A percentile compares a stretch with the other conserved stretches of the same genome.
These are phyloP conservation scores for Crossocerus cetratus DNA, from an alignment of 2,888 invertebrate genomes.

Conservation along the genomic window DNA sequence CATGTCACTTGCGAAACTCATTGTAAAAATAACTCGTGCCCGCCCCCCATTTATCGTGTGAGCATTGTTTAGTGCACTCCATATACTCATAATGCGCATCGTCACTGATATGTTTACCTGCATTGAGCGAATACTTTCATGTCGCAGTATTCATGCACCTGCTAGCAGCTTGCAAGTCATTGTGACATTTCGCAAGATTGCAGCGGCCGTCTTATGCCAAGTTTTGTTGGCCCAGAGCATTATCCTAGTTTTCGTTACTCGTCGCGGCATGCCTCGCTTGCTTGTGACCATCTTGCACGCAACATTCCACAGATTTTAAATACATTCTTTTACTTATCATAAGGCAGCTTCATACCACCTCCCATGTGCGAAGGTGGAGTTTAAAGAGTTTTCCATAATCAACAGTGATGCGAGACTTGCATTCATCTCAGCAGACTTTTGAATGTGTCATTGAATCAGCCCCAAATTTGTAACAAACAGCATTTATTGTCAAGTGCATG, in stretches of 20 bases:
- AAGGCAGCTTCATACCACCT: no score
- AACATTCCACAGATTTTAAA: constrained; percentile 29
- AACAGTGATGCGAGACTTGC: background rate
- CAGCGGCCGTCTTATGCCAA: constrained; percentile 6
- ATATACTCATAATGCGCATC: constrained; percentile 25
- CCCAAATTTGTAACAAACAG: no score
- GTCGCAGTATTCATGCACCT: constrained; percentile 33
- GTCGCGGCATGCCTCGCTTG: constrained; percentile 59
- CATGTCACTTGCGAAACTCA: constrained; percentile 37
- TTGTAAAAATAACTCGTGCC: constrained; percentile 37
- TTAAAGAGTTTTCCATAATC: background rate
- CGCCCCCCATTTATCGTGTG: constrained; percentile 22
- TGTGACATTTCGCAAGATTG: constrained; percentile 8
- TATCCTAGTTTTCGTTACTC: constrained; percentile 18
- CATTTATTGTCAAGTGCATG: no score
- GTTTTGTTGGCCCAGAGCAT: constrained; percentile 6
- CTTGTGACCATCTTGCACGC: constrained; percentile 66
- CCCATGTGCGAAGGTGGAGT: no score
- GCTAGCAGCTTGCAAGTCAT: constrained; percentile 20
- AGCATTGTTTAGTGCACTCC: constrained; percentile 37
- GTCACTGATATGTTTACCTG: constrained; percentile 16
- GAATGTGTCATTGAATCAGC: no score
- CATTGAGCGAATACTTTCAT: constrained; percentile 43
- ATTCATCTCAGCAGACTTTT: constrained; percentile 23
- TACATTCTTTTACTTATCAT: constrained; percentile 14